Evolutionary conservation across 2,113 vertebrate species (phyloP).

Genomic region (Bos indicus): DNA sequence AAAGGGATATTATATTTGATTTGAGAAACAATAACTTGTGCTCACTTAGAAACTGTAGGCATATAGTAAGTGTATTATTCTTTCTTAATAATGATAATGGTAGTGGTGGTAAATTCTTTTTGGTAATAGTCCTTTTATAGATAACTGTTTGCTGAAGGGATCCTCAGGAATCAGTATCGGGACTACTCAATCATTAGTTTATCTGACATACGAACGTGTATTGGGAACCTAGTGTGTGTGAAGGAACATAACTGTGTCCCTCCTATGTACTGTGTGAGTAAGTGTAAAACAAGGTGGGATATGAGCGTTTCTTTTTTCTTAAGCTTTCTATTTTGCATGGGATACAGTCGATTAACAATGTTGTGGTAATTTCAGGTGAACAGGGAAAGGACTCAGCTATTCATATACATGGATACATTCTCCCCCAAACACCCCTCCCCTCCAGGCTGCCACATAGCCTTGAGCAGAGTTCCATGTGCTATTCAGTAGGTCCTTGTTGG

Average conservation of each 20-base stretch:
- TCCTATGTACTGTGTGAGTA: not conserved
- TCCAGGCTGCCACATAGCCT: not conserved
- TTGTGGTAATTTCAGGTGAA: not conserved
- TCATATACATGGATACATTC: not conserved
- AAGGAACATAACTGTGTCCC: not conserved
- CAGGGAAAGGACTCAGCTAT: not conserved
- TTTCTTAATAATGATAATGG: not conserved
- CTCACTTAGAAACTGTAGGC: not conserved
- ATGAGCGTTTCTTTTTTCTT: not conserved
- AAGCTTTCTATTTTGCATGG: not conserved
- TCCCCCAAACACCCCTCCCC: not conserved
- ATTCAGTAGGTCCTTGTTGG: not conserved
- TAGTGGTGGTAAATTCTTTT: not conserved
- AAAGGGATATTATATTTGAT: not conserved
- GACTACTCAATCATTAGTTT: not conserved
- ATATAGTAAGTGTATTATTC: not conserved
- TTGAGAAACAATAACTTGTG: not conserved
- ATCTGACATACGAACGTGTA: not conserved
- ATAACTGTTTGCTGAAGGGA: not conserved
- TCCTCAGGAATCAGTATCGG: not conserved
- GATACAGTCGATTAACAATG: not conserved
- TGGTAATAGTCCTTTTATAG: not conserved
- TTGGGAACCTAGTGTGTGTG: not conserved
- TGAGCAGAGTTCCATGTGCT: not conserved
- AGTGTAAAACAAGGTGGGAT: not conserved